These are phyloP conservation scores for Hesperia comma DNA, from an alignment of 2,888 invertebrate species.

Conservation along the genomic window DNA sequence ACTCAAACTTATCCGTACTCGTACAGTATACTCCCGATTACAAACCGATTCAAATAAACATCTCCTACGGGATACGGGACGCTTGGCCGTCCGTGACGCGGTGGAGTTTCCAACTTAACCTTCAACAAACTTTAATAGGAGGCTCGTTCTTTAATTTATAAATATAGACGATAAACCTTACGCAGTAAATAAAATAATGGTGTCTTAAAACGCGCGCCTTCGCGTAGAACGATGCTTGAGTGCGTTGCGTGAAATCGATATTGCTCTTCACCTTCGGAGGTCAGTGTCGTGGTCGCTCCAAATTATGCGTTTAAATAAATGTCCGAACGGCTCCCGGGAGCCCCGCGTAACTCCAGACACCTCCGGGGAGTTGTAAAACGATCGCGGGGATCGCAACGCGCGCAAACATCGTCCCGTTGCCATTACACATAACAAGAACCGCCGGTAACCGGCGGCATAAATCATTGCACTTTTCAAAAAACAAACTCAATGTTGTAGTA, in stretches of 20 bases:
- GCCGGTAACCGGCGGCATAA: slow-evolving; percentile 81
- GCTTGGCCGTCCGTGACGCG: slow-evolving; percentile 55
- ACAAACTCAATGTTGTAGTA: slow-evolving; percentile 84
- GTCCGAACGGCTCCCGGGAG: slow-evolving; percentile 46
- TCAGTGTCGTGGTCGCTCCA: not conserved
- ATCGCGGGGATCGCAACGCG: slow-evolving; percentile 57
- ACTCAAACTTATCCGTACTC: slow-evolving; percentile 63
- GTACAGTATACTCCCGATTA: slow-evolving; percentile 58
- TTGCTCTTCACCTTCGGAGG: slow-evolving; percentile 1
- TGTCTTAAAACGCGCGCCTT: slow-evolving; percentile 80
- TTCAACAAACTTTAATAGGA: slow-evolving; percentile 62
- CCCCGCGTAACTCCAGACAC: slow-evolving; percentile 54
- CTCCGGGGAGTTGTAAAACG: slow-evolving; percentile 54
- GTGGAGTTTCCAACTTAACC: slow-evolving; percentile 59
- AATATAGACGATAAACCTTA: slow-evolving; percentile 55
- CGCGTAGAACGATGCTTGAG: slow-evolving; percentile 65
- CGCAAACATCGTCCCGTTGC: slow-evolving; percentile 69
- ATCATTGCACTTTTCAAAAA: slow-evolving; percentile 82
- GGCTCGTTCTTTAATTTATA: slow-evolving; percentile 54
- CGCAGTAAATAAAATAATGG: slow-evolving; percentile 77
- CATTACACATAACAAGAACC: slow-evolving; percentile 76
- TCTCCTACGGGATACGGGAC: slow-evolving; percentile 43
- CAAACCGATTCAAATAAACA: slow-evolving; percentile 61
- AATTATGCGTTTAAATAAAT: slow-evolving; percentile 42
- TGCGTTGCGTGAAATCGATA: slow-evolving; percentile 45